Conservation (phyloP, 2,888 invertebrate species). For the Torymus aiolomorphi region DNA sequence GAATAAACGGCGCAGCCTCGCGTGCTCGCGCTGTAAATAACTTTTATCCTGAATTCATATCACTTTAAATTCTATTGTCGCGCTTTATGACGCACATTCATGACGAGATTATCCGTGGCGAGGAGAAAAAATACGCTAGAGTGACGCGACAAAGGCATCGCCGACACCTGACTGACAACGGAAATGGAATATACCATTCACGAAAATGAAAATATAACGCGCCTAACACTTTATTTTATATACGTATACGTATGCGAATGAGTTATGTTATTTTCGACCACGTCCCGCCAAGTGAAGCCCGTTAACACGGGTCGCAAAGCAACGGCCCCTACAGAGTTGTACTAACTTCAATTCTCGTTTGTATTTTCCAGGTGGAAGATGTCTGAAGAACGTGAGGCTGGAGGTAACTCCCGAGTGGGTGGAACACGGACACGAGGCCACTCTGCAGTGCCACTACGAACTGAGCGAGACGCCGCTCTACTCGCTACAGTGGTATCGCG, state of each 20-base stretch:
- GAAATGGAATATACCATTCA: no score
- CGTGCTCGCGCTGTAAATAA: background rate
- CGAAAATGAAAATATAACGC: no score
- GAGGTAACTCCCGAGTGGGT: slow-evolving; percentile 84
- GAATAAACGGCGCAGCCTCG: background rate
- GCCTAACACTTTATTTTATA: no score
- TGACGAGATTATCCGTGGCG: no score
- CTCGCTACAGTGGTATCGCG: slow-evolving; percentile 92
- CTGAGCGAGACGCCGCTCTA: slow-evolving; percentile 86
- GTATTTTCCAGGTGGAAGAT: slow-evolving; percentile 78
- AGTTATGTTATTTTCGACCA: no score
- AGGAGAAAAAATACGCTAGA: no score
- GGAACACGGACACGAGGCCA: slow-evolving; percentile 82
- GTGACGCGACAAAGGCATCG: no score
- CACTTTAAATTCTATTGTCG: background rate
- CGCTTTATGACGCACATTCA: background rate
- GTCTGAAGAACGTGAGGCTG: slow-evolving; percentile 84
- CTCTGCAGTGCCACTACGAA: slow-evolving; percentile 85
- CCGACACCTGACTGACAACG: no score
- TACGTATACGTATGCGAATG: no score
- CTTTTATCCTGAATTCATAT: no score
- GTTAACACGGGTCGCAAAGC: background rate
- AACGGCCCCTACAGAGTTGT: background rate
- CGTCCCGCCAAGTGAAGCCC: background rate
- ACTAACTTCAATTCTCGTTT: slow-evolving; percentile 47